phyloP scores from a whole-genome alignment of 1,140 invertebrate species.

The Bombus impatiens region DNA sequence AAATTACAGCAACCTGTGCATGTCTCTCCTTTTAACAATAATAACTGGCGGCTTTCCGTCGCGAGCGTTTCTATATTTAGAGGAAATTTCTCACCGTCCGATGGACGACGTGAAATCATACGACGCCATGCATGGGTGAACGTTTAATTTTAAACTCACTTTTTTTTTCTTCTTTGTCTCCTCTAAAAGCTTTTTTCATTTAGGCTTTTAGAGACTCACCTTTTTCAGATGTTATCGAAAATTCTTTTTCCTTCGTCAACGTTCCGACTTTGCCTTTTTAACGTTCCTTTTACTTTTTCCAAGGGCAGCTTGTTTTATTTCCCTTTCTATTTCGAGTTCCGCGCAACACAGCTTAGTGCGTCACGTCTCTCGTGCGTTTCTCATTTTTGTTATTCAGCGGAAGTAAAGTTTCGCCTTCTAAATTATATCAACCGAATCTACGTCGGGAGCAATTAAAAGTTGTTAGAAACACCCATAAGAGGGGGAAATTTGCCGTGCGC shows the following conservation, averaged over 20 bases:
- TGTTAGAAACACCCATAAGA: background rate
- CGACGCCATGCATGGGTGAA: background rate
- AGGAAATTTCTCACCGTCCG: background rate
- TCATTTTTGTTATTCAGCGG: background rate
- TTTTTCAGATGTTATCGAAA: background rate
- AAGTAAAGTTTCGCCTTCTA: too few relatives aligned
- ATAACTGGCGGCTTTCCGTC: slow-evolving; percentile 6
- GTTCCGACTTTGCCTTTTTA: too few relatives aligned
- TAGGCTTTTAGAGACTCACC: background rate
- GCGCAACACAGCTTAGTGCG: background rate
- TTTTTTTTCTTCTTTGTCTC: background rate
- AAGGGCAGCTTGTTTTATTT: background rate
- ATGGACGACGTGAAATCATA: background rate
- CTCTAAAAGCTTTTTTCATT: background rate
- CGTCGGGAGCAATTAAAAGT: background rate
- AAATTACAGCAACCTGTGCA: slow-evolving; percentile 26
- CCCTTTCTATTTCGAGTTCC: background rate
- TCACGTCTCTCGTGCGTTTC: background rate
- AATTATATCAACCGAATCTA: background rate
- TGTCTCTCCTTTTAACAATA: slow-evolving; percentile 12
- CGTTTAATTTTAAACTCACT: slow-evolving; percentile 18
- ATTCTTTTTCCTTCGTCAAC: too few relatives aligned
- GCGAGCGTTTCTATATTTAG: slow-evolving; percentile 22
- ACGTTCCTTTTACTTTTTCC: too few relatives aligned
- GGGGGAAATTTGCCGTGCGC: background rate